phyloP scores from a whole-genome alignment of 64 coral and sea anemone species.

The Catalaphyllia jardinei region DNA sequence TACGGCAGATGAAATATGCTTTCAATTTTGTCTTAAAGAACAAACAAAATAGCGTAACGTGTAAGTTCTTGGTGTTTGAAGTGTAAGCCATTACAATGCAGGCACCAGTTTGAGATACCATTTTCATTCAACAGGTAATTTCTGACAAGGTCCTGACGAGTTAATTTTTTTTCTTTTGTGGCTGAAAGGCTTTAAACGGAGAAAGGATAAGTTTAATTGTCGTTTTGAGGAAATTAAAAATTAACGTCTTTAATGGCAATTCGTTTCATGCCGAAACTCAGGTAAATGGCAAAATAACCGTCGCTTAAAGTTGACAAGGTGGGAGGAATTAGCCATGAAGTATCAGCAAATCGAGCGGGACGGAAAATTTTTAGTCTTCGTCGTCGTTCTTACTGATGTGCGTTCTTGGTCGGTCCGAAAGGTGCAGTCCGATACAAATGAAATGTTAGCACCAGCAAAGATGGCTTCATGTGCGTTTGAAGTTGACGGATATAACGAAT shows the following conservation, averaged over 20 bases:
- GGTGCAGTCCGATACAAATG: too few species aligned
- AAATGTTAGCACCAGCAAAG: too few species aligned
- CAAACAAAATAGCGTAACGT: slow-evolving; percentile 8
- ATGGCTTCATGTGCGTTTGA: not conserved
- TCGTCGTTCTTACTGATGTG: too few species aligned
- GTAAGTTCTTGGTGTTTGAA: slow-evolving; percentile 10
- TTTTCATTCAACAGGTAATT: slow-evolving; percentile 9
- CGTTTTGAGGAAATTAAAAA: not conserved
- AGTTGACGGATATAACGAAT: not conserved
- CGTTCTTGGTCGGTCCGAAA: too few species aligned
- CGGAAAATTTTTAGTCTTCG: not conserved
- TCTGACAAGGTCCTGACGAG: slow-evolving; percentile 7
- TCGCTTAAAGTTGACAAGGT: not conserved
- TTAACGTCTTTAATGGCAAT: not conserved
- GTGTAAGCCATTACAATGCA: slow-evolving; percentile 6
- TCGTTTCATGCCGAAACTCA: not conserved
- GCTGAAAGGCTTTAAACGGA: not conserved
- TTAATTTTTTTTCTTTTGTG: not conserved
- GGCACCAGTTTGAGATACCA: slow-evolving; percentile 19
- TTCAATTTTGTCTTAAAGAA: not conserved
- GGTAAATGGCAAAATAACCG: not conserved
- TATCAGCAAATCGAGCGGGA: not conserved
- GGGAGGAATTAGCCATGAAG: not conserved
- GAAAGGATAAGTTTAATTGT: not conserved
- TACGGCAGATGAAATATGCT: too few species aligned